Base-by-base conservation (phyloP, 2,113 vertebrate species). In the human (Homo sapiens) region DNA sequence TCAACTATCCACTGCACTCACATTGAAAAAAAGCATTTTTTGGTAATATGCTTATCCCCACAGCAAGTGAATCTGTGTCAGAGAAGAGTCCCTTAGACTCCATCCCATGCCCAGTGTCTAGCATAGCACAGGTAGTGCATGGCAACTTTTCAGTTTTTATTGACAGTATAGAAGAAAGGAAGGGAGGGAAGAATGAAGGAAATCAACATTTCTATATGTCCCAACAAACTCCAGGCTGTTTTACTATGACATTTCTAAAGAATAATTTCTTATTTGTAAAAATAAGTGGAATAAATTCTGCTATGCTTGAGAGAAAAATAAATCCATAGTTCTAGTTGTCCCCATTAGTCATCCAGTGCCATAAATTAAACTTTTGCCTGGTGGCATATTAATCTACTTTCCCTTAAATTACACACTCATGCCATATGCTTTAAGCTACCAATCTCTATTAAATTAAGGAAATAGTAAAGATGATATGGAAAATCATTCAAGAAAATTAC, bases 301-400 rank as follows among this genome's bases (percentile, higher is more conserved):
- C 35, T 55, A 12, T 38, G 57, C 89, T 94, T 96, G 91, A 72
- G 61, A 84, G 79, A 50, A 94, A 96, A 97, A 97, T 97, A 91
- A 97, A 95, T 93, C 80, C 85, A 86, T 50, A 93, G 66, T 93
- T 97, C 73, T 87, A 68, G 78, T 43, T 92, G 79, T 23, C 89
- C 32, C 43, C 45, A 97, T 52, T 81, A 75, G 72, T 89, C 90
- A 94, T 32, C 57, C 27, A 93, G 20, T 64, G 35, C 13, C 79
- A 92, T 96, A 96, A 97, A 89, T 97, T 97, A 93, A 97, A 94
- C 70, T 75, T 48, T 55, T 95, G 68, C 61, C 52, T 16, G 45
- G 50, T 48, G 78, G 43, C 59, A 79, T 59, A 91, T 97, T 90
- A 78, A 97, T 97, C 91, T 95, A 90, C 78, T 92, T 91, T 88